A percentile compares a stretch with the other conserved stretches of the same genome.
Evolutionary conservation across 30 jellyfish, hydroid and myxozoan species (phyloP).

Genomic region (Aurelia sp.): DNA sequence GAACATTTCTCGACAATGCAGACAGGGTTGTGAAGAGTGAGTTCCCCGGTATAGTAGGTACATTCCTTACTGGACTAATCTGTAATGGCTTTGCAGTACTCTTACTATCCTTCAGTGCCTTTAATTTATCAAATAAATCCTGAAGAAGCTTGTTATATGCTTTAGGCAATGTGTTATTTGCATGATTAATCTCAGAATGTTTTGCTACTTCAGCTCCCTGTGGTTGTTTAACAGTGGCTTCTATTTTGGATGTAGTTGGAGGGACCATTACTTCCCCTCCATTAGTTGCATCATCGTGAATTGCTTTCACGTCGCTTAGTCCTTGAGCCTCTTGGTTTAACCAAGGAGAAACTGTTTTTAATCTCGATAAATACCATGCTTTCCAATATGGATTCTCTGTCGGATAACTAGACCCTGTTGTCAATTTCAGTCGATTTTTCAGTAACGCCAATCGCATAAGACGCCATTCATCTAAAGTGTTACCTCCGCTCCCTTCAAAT

Average conservation of each 20-base stretch:
- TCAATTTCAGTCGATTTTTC: conserved; percentile 54
- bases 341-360: conserved; percentile 1
- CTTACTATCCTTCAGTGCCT: background rate
- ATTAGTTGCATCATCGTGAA: conserved; percentile 40
- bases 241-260: background rate
- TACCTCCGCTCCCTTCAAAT: conserved; percentile 52
- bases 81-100: background rate
- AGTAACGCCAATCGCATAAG: conserved; percentile 44
- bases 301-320: background rate
- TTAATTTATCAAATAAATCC: conserved; percentile 45
- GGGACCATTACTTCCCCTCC: background rate
- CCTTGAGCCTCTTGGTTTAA: background rate
- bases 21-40: background rate
- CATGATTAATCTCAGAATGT: conserved; percentile 43
- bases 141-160: conserved; percentile 48
- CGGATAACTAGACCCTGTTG: conserved; percentile 70
- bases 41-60: background rate
- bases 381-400: conserved; percentile 75
- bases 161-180: conserved; percentile 15
- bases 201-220: background rate
- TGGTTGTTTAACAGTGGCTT: background rate
- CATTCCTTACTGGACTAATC: background rate
- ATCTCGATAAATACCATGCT: conserved; percentile 38
- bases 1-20: background rate
- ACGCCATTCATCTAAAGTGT: conserved; percentile 54